These are phyloP conservation scores for Mungos mungo DNA, from an alignment of 2,113 vertebrate species.

Conservation along the genomic window DNA sequence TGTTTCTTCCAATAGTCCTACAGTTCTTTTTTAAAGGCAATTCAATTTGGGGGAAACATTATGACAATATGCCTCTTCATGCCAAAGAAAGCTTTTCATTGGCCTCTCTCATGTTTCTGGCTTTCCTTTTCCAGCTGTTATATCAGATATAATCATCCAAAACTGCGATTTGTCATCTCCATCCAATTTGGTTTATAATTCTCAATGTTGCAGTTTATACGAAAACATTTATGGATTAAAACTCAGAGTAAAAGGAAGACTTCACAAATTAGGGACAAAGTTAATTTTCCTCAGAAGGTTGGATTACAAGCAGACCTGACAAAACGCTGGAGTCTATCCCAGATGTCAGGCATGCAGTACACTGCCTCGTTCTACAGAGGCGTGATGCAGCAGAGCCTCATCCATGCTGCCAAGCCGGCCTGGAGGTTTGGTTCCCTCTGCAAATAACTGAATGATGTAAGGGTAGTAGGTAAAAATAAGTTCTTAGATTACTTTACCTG, in stretches of 20 bases:
- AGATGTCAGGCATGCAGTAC: not conserved
- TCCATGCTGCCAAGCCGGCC: not conserved
- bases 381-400: not conserved
- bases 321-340: not conserved
- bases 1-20: slow-evolving; percentile 64
- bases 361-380: not conserved
- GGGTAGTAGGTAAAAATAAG: not conserved
- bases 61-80: slow-evolving; percentile 67
- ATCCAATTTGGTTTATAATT: slow-evolving; percentile 51
- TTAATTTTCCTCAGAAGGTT: slow-evolving; percentile 48
- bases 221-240: slow-evolving; percentile 67
- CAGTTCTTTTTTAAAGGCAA: slow-evolving; percentile 58
- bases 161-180: slow-evolving; percentile 67
- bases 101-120: slow-evolving; percentile 72
- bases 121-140: slow-evolving; percentile 81
- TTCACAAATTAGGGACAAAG: slow-evolving; percentile 49
- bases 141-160: slow-evolving; percentile 74
- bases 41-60: slow-evolving; percentile 56
- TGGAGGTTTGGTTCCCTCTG: not conserved
- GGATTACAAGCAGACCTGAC: slow-evolving; percentile 24
- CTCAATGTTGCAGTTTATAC: slow-evolving; percentile 33
- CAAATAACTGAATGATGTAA: not conserved
- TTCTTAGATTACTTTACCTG: not conserved
- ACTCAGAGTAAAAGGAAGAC: slow-evolving; percentile 61
- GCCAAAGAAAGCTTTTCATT: slow-evolving; percentile 78